Conservation (phyloP, 2,797 vertebrate genomes). For the Dermochelys coriacea region DNA sequence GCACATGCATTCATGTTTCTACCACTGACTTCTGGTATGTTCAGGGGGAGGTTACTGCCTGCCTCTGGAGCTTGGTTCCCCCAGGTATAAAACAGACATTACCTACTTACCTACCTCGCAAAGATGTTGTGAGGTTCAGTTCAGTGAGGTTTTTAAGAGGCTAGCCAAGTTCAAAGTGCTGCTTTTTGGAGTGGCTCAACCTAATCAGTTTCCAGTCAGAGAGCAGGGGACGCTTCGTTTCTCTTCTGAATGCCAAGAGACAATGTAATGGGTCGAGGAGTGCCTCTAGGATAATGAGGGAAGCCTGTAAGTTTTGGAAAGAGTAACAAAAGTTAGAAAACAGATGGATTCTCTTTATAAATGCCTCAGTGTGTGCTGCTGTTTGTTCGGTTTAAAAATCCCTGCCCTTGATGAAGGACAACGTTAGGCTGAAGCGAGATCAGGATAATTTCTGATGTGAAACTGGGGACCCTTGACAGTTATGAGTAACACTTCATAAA, state of each 20-base stretch:
- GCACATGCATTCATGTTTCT: background rate
- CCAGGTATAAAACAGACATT: background rate
- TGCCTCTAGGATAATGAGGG: background rate
- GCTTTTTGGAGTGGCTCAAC: background rate
- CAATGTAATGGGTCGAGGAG: background rate
- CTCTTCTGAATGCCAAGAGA: background rate
- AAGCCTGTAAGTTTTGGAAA: background rate
- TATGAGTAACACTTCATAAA: background rate
- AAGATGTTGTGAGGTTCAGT: background rate
- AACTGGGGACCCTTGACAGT: background rate
- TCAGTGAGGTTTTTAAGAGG: background rate
- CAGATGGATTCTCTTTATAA: background rate
- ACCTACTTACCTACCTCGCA: background rate
- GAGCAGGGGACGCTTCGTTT: constrained; percentile 9
- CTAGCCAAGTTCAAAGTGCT: background rate
- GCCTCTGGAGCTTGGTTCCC: background rate
- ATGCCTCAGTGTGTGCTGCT: background rate
- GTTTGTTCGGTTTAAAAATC: background rate
- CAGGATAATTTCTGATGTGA: background rate
- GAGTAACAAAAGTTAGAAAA: background rate
- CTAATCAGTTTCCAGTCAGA: background rate
- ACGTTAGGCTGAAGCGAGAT: background rate
- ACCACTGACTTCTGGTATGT: background rate
- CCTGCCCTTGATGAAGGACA: background rate
- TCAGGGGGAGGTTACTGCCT: background rate